Evolutionary conservation across 2,888 invertebrate species (phyloP).

Genomic region (Rhingia campestris): DNA sequence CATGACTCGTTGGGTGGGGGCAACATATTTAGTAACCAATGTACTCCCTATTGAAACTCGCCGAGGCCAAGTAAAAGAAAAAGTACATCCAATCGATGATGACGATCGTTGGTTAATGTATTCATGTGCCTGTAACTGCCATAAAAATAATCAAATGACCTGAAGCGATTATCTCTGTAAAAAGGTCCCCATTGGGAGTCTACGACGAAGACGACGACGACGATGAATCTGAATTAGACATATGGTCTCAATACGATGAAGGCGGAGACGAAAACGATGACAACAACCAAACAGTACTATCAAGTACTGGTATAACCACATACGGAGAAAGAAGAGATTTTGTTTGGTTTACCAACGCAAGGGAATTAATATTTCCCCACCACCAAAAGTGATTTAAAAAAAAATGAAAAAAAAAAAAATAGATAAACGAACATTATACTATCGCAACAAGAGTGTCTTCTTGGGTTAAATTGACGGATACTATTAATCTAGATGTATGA

Average conservation of each 20-base stretch:
- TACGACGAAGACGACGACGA: slow-evolving; percentile 5
- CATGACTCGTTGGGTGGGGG: slow-evolving; percentile 40
- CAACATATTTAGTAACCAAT: slow-evolving; percentile 44
- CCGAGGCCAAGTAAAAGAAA: slow-evolving; percentile 3
- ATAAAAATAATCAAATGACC: slow-evolving; percentile 67
- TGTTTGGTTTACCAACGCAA: slow-evolving; percentile 69
- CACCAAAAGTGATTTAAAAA: slow-evolving; percentile 26
- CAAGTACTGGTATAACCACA: slow-evolving; percentile 48
- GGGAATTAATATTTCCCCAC: slow-evolving; percentile 51
- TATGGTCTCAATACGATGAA: slow-evolving; percentile 17
- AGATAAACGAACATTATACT: slow-evolving; percentile 37
- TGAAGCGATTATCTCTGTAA: slow-evolving; percentile 63
- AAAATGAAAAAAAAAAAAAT: not conserved
- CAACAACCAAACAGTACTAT: slow-evolving; percentile 2
- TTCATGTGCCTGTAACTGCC: slow-evolving; percentile 56
- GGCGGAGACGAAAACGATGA: not conserved
- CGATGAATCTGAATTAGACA: slow-evolving; percentile 50
- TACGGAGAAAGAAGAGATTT: slow-evolving; percentile 51
- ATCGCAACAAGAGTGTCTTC: slow-evolving; percentile 69
- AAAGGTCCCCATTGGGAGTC: slow-evolving; percentile 66
- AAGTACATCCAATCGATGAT: slow-evolving; percentile 21
- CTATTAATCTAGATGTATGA: slow-evolving; percentile 70
- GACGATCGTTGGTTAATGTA: slow-evolving; percentile 41
- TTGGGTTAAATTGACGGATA: slow-evolving; percentile 69
- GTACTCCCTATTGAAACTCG: slow-evolving; percentile 32